Percentiles rank a stretch among this genome's conserved stretches.
These are phyloP conservation scores for Oncorhynchus keta DNA, from an alignment of 2,113 vertebrate species.

Conservation along the genomic window DNA sequence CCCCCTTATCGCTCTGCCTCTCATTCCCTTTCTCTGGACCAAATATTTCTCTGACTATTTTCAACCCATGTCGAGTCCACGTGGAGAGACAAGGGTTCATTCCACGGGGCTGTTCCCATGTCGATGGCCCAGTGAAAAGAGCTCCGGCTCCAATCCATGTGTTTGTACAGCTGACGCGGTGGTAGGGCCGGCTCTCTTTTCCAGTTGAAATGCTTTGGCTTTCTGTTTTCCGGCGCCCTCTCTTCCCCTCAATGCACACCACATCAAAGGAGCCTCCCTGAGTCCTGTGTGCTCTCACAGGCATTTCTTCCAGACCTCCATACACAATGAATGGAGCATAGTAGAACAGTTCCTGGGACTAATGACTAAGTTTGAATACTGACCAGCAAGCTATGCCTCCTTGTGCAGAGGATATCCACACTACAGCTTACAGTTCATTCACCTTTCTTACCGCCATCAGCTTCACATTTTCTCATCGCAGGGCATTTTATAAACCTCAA, in stretches of 20 bases:
- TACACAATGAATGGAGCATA: no score
- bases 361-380: no score
- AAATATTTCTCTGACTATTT: not conserved
- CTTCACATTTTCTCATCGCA: no score
- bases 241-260: constrained; percentile 9
- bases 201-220: not conserved
- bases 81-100: not conserved
- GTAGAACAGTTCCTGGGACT: no score
- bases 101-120: constrained; percentile 55
- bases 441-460: no score
- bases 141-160: constrained; percentile 26
- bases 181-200: not conserved
- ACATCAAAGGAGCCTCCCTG: constrained; percentile 52
- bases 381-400: no score
- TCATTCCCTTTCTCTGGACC: not conserved
- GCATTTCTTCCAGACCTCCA: no score
- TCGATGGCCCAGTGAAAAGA: constrained; percentile 37
- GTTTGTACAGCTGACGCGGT: constrained; percentile 73
- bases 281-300: not conserved
- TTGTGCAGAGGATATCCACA: no score
- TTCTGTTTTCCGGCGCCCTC: not conserved
- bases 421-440: no score
- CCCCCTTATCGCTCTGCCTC: not conserved
- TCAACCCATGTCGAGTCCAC: not conserved
- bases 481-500: no score